Base-by-base conservation (phyloP, 1,140 invertebrate genomes). In the Psix sp. region DNA sequence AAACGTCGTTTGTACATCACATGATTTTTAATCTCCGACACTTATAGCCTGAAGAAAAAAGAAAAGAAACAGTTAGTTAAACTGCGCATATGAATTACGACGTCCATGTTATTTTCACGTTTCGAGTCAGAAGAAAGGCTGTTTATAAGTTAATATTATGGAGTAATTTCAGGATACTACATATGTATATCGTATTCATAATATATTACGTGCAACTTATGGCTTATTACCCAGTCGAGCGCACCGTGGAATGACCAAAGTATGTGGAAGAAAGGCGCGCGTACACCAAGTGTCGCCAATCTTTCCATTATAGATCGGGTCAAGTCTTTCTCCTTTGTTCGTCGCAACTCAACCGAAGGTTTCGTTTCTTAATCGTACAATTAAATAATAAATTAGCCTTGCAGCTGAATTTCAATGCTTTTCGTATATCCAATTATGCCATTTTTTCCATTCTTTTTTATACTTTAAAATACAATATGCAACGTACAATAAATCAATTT, bases 301-400 rank as follows among this genome's bases (percentile, higher is more conserved):
- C 66, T 71, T 77, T 67, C 65, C 66, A 76, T 79, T 75, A 70
- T 74, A 68, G 62, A 74, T 66, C 65, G 52, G 52, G 68, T 54
- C 73, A 35, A 63, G 39, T 65, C 65, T 77, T 76, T 79, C 75
- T 67, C 73, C 73, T 79, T 77, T 79, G 77, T 79, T 76, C 68
- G 72, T 48, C 56, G 52, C 49, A 52, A 72, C 59, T 68, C 72
- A 71, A 76, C 73, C 74, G 76, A 77, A 63, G 63, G 77, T 73
- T 72, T 76, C 51, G 62, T 74, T 74, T 77, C 73, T 63, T 73
- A 75, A 73, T 73, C 68, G 29, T 46, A 52, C 72, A 71, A 71
- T 74, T 66, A 72, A 66, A 60, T 49, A 51, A 73, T 54, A 65
- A 68, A 68, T 68, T 68, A 68, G 52, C 13, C 26, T 35, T 16